Evolutionary conservation across 2,797 vertebrate species (phyloP).

Genomic region (Psittacula echo): DNA sequence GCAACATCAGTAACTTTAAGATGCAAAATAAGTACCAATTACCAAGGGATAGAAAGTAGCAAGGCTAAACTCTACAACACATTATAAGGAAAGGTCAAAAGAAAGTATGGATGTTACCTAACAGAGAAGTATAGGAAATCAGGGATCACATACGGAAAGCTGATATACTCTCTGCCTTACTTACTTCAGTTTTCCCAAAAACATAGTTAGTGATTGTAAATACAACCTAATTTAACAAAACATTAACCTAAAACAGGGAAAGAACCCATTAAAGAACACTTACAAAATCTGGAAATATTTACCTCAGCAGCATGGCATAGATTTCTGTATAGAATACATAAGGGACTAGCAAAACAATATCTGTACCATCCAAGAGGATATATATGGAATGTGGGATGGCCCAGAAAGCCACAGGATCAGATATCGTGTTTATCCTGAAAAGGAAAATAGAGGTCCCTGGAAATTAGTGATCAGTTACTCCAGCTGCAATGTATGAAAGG

Average conservation of each 20-base stretch:
- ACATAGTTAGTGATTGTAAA: neutral
- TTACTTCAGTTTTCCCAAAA: neutral
- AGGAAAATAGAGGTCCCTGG: neutral
- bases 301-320: neutral
- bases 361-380: neutral
- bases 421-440: neutral
- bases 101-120: neutral
- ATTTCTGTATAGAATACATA: neutral
- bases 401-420: neutral
- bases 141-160: neutral
- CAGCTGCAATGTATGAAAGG: neutral
- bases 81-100: neutral
- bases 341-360: neutral
- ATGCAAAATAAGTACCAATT: neutral
- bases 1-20: neutral
- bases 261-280: neutral
- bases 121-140: neutral
- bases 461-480: neutral
- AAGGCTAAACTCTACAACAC: neutral
- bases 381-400: neutral
- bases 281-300: neutral
- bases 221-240: neutral
- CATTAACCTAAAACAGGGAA: neutral
- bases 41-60: neutral
- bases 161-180: neutral